These are phyloP conservation scores for Elgonia sp. DNA, from an alignment of 2,888 invertebrate species.

Conservation along the genomic window DNA sequence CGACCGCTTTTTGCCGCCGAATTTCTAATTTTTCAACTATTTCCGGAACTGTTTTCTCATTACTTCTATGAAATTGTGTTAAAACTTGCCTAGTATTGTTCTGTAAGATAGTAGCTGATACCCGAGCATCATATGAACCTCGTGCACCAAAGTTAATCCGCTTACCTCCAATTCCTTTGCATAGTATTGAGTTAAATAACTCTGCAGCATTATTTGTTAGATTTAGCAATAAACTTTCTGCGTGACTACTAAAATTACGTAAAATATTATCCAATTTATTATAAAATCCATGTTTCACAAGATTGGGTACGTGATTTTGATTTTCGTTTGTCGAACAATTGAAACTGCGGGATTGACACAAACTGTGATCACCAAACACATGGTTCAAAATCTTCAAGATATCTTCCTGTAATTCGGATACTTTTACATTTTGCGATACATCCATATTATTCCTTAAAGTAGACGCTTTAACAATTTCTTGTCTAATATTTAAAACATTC, in stretches of 20 bases:
- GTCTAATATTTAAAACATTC: not conserved
- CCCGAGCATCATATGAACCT: constrained; percentile 17
- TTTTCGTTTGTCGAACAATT: not conserved
- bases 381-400: constrained; percentile 71
- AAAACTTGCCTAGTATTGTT: not conserved
- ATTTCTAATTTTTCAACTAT: not conserved
- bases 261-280: constrained; percentile 1
- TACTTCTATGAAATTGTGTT: not conserved
- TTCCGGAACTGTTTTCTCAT: not conserved
- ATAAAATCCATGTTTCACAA: constrained; percentile 17
- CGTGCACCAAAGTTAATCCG: constrained; percentile 10
- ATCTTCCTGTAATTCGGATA: constrained; percentile 54
- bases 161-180: constrained; percentile 25
- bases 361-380: constrained; percentile 76
- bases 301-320: not conserved
- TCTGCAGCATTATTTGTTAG: too few species aligned
- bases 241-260: constrained; percentile 14
- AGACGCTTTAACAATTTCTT: not conserved
- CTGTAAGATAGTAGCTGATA: constrained; percentile 23
- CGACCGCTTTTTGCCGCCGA: not conserved
- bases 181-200: too few species aligned
- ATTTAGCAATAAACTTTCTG: not conserved
- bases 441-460: not conserved
- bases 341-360: constrained; percentile 40
- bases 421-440: not conserved